A percentile compares a stretch with the other conserved stretches of the same genome.
Evolutionary conservation across 2,797 vertebrate genomes (phyloP).

Genomic region (Helarctos malayanus): DNA sequence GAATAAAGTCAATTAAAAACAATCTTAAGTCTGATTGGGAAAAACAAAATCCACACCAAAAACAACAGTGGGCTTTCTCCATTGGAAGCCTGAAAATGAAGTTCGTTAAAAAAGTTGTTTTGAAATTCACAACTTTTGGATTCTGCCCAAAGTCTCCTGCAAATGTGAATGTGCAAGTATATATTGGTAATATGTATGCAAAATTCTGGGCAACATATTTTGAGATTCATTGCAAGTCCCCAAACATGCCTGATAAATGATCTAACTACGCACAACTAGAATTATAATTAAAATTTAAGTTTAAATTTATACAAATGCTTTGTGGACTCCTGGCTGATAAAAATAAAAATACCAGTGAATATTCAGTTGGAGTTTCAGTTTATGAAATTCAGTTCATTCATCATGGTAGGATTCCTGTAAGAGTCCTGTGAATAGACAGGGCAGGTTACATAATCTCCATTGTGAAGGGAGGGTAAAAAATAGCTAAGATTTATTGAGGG

Average conservation of each 20-base stretch:
- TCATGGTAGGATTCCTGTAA: background rate
- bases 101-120: constrained; percentile 18
- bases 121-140: constrained; percentile 8
- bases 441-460: background rate
- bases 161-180: background rate
- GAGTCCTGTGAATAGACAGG: background rate
- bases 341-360: constrained; percentile 3
- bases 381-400: constrained; percentile 21
- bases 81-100: constrained; percentile 51
- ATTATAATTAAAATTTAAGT: background rate
- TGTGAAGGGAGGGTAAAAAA: background rate
- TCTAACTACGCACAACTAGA: background rate
- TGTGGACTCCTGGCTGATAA: background rate
- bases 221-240: background rate
- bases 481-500: background rate
- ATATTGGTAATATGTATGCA: background rate
- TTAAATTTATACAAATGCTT: background rate
- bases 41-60: background rate
- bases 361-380: background rate
- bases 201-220: constrained; percentile 23
- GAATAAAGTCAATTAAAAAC: constrained; percentile 35
- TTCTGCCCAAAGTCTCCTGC: background rate
- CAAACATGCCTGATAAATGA: constrained; percentile 1
- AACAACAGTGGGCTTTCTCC: constrained; percentile 1
- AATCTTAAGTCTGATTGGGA: background rate